Evolutionary conservation across 2,888 invertebrate genomes (phyloP), one percentile per base, ranked within the genome.

Genomic region (Tortrix viridana): DNA sequence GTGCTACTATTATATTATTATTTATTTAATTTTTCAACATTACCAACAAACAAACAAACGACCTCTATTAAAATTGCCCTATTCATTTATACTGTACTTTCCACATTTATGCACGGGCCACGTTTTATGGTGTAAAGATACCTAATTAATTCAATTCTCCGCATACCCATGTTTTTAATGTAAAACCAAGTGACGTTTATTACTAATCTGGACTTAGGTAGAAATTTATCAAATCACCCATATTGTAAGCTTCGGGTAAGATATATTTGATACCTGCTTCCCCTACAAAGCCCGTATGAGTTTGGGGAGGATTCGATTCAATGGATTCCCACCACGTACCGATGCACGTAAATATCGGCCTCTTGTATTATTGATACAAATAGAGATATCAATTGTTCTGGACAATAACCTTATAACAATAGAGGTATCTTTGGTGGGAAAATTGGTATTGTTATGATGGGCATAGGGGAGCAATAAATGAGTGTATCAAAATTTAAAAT

Each of bases 301-400:
- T 65, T 71, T 73, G 70, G 68, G 75, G 77, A 70, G 74, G 74
- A 72, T 75, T 70, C 71, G 61, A 71, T 70, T 68, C 74, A 78
- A 80, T 84, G 73, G 76, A 91, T 89, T 89, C 90, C 57, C 66
- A 67, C 76, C 91, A 91, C 91, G 91, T 90, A 87, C 86, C 67
- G 77, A 82, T 84, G 80, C 87, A 89, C 87, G 89, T 88, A 88
- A 88, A 85, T 83, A 86, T 90, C 89, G 85, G 85, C 83, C 80
- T 81, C 77, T 79, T 76, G 85, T 85, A 88, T 89, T 90, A 92
- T 91, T 91, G 91, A 90, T 92, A 92, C 91, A 92, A 91, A 91
- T 89, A 89, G 89, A 89, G 85, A 89, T 90, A 90, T 88, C 90
- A 89, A 91, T 91, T 91, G 91, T 89, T 91, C 86, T 79, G 86